Base-by-base conservation (phyloP, 2,113 vertebrate species). In the Gallinago undulata region DNA sequence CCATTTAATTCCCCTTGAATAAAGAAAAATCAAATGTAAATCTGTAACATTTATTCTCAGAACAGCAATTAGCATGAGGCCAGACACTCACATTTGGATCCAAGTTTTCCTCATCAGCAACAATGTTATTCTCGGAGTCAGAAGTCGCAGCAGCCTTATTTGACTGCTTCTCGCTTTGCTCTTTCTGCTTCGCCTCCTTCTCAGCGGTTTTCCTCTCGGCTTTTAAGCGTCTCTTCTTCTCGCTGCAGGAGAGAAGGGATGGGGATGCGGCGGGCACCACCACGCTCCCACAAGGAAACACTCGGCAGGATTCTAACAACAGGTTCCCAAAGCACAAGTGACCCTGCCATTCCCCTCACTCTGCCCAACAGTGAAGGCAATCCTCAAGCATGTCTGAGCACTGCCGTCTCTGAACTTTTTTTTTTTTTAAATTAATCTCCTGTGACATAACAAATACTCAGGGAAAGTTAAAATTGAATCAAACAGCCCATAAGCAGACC, bases 211-310 rank as follows among this genome's bases (percentile, higher is more conserved):
- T 99, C 95, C 99, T 99, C 85, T 99, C 99, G 2, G 99, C 99
- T 97, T 99, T 99, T 96, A 99, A 96, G 73, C 99, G 98, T 69
- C 99, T 98, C 97, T 99, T 99, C 91, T 98, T 98, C 97, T 99
- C 99, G 98, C 99, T 99, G 86, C 66, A 66, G 89, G 80, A 89
- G 73, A 94, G 56, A 55, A 59, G 22, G 64, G 89, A 45, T 68
- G 4, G 28, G 10, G 69, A 33, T 85, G 48, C 66, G 60, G 69
- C 13, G 80, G 27, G 5, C 79, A 33, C 27, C 51, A 25, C 4
- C 24, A 47, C 6, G 76, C 25, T 76, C 45, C 25, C 23, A 39
- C 5, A 37, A 6, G 27, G 25, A 63, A 80, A 67, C n/a, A 5
- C 21, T 0, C 4, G 7, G 8, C 16, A 62, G 18, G 15, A 48